phyloP scores from a whole-genome alignment of 2,797 vertebrate species.

The Danio choprae region DNA sequence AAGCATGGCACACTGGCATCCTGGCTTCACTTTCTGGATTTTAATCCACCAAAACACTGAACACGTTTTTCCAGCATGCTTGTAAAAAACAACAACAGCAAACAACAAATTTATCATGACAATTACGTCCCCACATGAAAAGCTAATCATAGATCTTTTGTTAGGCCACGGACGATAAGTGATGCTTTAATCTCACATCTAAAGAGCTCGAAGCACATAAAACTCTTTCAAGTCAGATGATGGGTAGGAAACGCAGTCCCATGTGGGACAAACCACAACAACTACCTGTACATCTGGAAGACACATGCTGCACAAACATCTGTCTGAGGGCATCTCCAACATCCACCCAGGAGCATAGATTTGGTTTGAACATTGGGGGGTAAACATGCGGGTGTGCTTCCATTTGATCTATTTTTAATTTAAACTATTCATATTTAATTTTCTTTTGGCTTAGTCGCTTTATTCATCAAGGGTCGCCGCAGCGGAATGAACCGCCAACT shows the following conservation, averaged over 20 bases:
- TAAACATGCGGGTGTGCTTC: too few relatives aligned
- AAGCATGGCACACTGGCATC: neutral
- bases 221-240: slow-evolving; percentile 43
- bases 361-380: too few relatives aligned
- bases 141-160: slow-evolving; percentile 49
- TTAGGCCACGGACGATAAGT: slow-evolving; percentile 8
- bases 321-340: slow-evolving; percentile 22
- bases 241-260: slow-evolving; percentile 37
- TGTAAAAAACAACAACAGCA: neutral
- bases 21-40: neutral
- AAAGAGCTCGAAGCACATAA: neutral
- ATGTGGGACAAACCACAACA: slow-evolving; percentile 46
- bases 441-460: too few relatives aligned
- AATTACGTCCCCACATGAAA: slow-evolving; percentile 31
- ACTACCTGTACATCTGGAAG: slow-evolving; percentile 63
- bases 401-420: too few relatives aligned
- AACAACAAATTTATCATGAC: slow-evolving; percentile 21
- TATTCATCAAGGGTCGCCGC: too few relatives aligned
- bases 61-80: neutral
- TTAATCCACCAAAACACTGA: neutral
- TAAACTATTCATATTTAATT: too few relatives aligned
- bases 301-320: slow-evolving; percentile 56
- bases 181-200: slow-evolving; percentile 48
- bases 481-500: too few relatives aligned
- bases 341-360: neutral